Conservation (phyloP, 2,888 invertebrate species). For the Acanthosepion lycidas region DNA sequence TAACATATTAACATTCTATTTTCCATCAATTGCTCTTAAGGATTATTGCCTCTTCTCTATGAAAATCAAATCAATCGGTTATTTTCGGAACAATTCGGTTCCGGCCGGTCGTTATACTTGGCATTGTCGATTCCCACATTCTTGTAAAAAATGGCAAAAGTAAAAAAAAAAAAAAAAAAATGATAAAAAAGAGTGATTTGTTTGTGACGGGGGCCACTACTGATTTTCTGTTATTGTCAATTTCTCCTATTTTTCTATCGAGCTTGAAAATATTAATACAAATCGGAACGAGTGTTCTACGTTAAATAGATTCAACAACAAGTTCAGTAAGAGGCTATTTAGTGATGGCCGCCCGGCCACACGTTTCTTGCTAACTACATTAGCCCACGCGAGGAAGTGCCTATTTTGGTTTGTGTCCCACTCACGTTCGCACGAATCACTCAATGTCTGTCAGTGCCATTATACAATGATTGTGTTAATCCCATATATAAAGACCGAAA, state of each 20-base stretch:
- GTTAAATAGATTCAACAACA: not conserved
- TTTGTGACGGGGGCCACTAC: not conserved
- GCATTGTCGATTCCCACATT: not conserved
- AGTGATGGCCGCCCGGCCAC: not conserved
- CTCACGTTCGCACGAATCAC: not conserved
- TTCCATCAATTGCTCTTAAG: too few relatives aligned
- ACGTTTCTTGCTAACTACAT: not conserved
- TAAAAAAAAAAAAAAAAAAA: too few relatives aligned
- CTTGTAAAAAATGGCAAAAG: too few relatives aligned
- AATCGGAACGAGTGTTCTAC: not conserved
- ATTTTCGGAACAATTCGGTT: constrained; percentile 33
- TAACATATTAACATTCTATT: too few relatives aligned
- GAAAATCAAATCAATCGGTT: not conserved
- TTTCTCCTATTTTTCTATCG: not conserved
- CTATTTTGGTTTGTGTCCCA: constrained; percentile 1
- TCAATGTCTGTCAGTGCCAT: constrained; percentile 10
- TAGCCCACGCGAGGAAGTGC: not conserved
- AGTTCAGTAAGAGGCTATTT: constrained; percentile 21
- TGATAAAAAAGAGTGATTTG: too few relatives aligned
- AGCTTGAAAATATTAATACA: constrained; percentile 33
- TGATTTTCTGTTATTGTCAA: constrained; percentile 33
- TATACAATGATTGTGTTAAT: not conserved
- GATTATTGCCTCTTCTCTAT: too few relatives aligned
- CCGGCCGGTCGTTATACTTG: not conserved
- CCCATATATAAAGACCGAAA: not conserved